These are phyloP conservation scores for Melanchra persicariae DNA, from an alignment of 2,888 invertebrate species.

Conservation along the genomic window DNA sequence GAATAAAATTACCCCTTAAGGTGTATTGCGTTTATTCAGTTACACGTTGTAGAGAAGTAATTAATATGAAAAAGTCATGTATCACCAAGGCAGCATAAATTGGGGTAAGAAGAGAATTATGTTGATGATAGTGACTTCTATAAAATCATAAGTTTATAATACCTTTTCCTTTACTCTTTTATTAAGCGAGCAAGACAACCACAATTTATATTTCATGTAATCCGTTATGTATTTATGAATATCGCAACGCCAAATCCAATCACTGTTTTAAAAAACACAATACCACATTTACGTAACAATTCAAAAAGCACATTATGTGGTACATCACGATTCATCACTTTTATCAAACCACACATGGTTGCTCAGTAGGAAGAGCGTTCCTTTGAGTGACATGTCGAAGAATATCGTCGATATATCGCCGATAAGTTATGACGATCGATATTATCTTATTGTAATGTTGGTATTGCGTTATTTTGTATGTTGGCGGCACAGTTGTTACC, in stretches of 20 bases:
- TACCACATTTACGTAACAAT: slow-evolving; percentile 34
- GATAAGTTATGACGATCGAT: slow-evolving; percentile 49
- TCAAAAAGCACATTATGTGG: slow-evolving; percentile 11
- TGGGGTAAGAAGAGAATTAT: too few relatives aligned
- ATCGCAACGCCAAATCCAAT: slow-evolving; percentile 12
- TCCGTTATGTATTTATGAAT: too few relatives aligned
- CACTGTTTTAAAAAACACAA: slow-evolving; percentile 31
- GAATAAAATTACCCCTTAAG: too few relatives aligned
- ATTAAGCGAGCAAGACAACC: too few relatives aligned
- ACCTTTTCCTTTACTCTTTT: too few relatives aligned
- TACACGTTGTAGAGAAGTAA: too few relatives aligned
- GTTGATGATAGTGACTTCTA: too few relatives aligned
- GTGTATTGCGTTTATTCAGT: too few relatives aligned
- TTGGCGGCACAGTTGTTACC: slow-evolving; percentile 5
- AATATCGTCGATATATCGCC: slow-evolving; percentile 29
- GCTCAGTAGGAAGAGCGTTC: slow-evolving; percentile 40
- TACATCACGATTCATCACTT: slow-evolving; percentile 12
- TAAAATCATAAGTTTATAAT: too few relatives aligned
- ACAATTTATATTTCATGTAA: not conserved
- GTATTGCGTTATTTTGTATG: slow-evolving; percentile 23
- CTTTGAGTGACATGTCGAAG: slow-evolving; percentile 20
- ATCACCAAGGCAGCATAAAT: too few relatives aligned
- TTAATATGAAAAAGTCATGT: too few relatives aligned
- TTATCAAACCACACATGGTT: slow-evolving; percentile 43
- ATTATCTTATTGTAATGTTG: slow-evolving; percentile 46